phyloP scores from a whole-genome alignment of 2,888 invertebrate genomes.

The Monopis laevigella region DNA sequence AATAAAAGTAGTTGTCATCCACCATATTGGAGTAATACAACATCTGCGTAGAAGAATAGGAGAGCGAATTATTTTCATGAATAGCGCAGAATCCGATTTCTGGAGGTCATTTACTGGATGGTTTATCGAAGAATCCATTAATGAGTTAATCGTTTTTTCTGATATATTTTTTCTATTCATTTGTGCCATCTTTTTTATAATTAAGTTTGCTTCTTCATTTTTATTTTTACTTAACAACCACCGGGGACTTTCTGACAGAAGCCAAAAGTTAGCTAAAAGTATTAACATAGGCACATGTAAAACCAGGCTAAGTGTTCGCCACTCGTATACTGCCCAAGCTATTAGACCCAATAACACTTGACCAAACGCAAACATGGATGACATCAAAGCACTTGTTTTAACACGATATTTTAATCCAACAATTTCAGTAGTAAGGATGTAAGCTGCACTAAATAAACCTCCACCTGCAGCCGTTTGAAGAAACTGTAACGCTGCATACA shows the following conservation, averaged over 20 bases:
- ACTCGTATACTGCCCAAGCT: constrained; percentile 74
- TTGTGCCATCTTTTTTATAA: constrained; percentile 68
- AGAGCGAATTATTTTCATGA: constrained; percentile 58
- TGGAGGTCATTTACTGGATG: constrained; percentile 23
- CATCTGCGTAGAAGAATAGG: constrained; percentile 66
- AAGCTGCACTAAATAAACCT: constrained; percentile 50
- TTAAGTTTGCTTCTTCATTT: constrained; percentile 66
- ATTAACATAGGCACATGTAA: constrained; percentile 74
- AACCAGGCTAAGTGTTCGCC: constrained; percentile 73
- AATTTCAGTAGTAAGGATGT: constrained; percentile 74
- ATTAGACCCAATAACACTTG: constrained; percentile 73
- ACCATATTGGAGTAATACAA: constrained; percentile 76
- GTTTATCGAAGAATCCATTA: neutral
- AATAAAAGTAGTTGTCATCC: constrained; percentile 81
- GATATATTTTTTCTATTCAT: constrained; percentile 67
- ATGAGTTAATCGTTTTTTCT: constrained; percentile 44
- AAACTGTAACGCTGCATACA: constrained; percentile 48
- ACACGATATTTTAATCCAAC: constrained; percentile 79
- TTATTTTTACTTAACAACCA: constrained; percentile 79
- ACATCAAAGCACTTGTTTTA: constrained; percentile 73
- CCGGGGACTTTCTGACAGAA: constrained; percentile 76
- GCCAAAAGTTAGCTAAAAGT: constrained; percentile 72
- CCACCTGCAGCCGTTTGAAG: constrained; percentile 51
- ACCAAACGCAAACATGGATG: constrained; percentile 77
- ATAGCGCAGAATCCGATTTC: constrained; percentile 26